Conservation (phyloP, 2,888 invertebrate species). For the Eupeodes latifasciatus region DNA sequence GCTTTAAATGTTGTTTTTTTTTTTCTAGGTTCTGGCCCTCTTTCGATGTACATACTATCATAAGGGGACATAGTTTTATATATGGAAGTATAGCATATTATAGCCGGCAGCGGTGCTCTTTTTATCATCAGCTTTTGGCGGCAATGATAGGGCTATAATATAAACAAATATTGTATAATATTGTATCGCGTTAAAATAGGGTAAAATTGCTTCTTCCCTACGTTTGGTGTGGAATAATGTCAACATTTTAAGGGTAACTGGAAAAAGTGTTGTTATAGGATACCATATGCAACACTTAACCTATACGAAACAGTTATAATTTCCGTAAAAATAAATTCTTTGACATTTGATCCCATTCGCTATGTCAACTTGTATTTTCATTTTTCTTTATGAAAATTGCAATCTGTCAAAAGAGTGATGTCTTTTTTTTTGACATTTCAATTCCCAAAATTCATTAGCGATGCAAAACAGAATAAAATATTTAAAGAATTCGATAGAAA, state of each 20-base stretch:
- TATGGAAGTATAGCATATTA: background rate
- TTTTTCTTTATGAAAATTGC: slow-evolving; percentile 13
- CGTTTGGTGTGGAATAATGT: slow-evolving; percentile 53
- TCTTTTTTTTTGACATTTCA: slow-evolving; percentile 49
- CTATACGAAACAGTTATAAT: slow-evolving; percentile 7
- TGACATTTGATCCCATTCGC: slow-evolving; percentile 44
- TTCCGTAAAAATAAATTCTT: slow-evolving; percentile 59
- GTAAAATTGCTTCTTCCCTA: slow-evolving; percentile 39
- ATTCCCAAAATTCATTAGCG: slow-evolving; percentile 60
- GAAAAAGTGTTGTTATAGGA: slow-evolving; percentile 62
- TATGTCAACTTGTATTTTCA: slow-evolving; percentile 22
- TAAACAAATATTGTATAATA: slow-evolving; percentile 33
- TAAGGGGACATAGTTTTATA: slow-evolving; percentile 17
- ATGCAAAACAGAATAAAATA: slow-evolving; percentile 57
- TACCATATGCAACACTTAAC: slow-evolving; percentile 1
- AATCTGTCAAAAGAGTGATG: slow-evolving; percentile 31
- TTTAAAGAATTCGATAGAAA: slow-evolving; percentile 24
- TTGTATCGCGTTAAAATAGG: slow-evolving; percentile 45
- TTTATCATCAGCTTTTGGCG: slow-evolving; percentile 48
- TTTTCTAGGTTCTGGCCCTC: background rate
- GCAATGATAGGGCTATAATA: background rate
- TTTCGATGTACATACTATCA: slow-evolving; percentile 20
- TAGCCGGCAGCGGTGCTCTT: slow-evolving; percentile 50
- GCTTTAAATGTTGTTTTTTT: slow-evolving; percentile 37
- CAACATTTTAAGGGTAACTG: slow-evolving; percentile 61